A percentile compares a stretch with the other conserved stretches of the same genome.
Evolutionary conservation across 2,888 invertebrate genomes (phyloP).

Genomic region (Hymenopus coronatus): DNA sequence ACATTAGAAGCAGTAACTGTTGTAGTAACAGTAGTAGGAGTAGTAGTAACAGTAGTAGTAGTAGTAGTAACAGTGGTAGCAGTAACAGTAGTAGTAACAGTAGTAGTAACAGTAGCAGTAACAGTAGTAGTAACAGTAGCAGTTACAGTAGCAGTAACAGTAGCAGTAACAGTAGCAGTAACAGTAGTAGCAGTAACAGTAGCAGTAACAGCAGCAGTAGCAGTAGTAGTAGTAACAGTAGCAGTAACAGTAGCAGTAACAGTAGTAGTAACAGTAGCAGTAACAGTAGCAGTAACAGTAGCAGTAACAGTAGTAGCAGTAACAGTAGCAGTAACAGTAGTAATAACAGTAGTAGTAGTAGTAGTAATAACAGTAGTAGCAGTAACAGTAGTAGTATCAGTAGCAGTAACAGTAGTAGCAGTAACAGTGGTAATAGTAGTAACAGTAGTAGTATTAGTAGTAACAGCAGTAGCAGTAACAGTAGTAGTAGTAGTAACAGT

Average conservation of each 20-base stretch:
- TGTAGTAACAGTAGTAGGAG: too few species aligned
- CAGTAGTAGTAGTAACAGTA: background rate
- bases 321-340: conserved; percentile 5
- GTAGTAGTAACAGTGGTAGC: background rate
- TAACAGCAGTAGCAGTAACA: too few species aligned
- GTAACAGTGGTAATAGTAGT: too few species aligned
- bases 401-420: too few species aligned
- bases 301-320: conserved; percentile 5
- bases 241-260: conserved; percentile 2
- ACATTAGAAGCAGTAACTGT: too few species aligned
- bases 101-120: background rate
- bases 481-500: too few species aligned
- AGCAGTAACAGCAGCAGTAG: conserved; percentile 5
- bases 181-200: background rate
- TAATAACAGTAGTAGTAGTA: conserved; percentile 1
- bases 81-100: conserved; percentile 2
- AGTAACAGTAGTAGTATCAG: too few species aligned
- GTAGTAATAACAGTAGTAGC: background rate
- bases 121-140: background rate
- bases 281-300: conserved; percentile 4
- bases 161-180: background rate
- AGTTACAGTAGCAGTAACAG: background rate
- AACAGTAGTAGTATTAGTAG: too few species aligned
- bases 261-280: conserved; percentile 3
- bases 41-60: too few species aligned